Evolutionary conservation across 2,888 invertebrate genomes (phyloP), one percentile per base, ranked within the genome.

Genomic region (Strigamia maritima): DNA sequence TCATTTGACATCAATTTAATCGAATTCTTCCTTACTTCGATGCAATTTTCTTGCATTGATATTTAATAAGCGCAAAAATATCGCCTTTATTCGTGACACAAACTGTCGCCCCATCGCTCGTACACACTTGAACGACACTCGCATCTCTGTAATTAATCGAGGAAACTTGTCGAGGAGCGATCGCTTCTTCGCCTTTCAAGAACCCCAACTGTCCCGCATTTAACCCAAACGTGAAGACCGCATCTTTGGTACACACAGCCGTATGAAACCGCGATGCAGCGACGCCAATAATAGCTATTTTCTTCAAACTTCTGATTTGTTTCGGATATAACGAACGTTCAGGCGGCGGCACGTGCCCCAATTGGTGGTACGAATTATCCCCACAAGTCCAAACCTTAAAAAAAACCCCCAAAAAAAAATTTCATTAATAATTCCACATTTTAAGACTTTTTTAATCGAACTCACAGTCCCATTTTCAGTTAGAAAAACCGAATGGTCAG

Each of bases 181-280:
- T 49, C 49, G 16, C 49, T 49, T 49, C 19, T 49, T 86, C 85
- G 60, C 85, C 84, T 87, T 88, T 81, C 87, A 87, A 82, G 81
- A 92, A 92, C 0, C 94, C 86, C 83, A 95, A 86, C 84, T 95
- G 95, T 0, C 95, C 95, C 78, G 90, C 89, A 87, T 95, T 94
- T 2, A 90, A 87, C 1, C 95, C 95, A 91, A 93, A 95, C 0
- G 93, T 91, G 85, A 90, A 94, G 0, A 94, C 86, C 0, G 88
- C 88, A 35, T 88, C 83, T 85, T 0, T 85, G 80, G 85, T 90
- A 89, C 90, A 92, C 89, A 88, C 81, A 0, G 92, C 90, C 0
- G 92, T 91, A 86, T 95, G 94, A 81, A 89, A 90, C 12, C 91
- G 88, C 0, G 90, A 91, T 7, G 93, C 91, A 83, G 90, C 89